Conservation (phyloP, 2,113 vertebrate genomes). For the Cyprinus carpio region DNA sequence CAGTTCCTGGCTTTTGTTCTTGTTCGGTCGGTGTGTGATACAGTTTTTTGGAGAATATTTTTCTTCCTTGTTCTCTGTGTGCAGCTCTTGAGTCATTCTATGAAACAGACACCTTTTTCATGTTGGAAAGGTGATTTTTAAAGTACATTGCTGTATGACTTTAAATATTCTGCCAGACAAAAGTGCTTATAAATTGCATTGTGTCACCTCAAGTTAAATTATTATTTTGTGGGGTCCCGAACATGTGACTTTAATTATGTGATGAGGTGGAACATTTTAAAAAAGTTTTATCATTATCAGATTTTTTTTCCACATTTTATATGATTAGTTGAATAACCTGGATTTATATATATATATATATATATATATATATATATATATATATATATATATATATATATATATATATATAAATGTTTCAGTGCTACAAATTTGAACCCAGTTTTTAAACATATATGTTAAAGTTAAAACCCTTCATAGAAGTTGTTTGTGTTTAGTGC, state of each 20-base stretch:
- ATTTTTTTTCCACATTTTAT: neutral
- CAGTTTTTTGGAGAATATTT: conserved; percentile 3
- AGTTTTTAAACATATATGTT: neutral
- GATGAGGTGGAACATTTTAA: neutral
- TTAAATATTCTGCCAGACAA: neutral
- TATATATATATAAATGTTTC: too few species aligned
- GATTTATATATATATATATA: too few species aligned
- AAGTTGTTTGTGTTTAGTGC: neutral
- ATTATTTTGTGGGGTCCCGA: neutral
- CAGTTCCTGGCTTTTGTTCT: conserved; percentile 39
- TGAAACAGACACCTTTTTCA: neutral
- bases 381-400: too few species aligned
- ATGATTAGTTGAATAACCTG: too few species aligned
- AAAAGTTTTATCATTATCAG: too few species aligned
- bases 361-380: too few species aligned
- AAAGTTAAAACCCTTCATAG: neutral
- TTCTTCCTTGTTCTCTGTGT: neutral
- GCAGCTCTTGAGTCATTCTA: conserved; percentile 28
- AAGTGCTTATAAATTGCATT: neutral
- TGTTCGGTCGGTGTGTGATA: conserved; percentile 15
- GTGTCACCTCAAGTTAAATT: neutral
- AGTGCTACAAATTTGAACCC: neutral
- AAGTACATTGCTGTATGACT: neutral
- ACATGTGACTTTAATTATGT: neutral
- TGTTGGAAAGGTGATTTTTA: neutral